A percentile compares a stretch with the other conserved stretches of the same genome.
Evolutionary conservation across 2,888 invertebrate species (phyloP).

Genomic region (Spodoptera littoralis): DNA sequence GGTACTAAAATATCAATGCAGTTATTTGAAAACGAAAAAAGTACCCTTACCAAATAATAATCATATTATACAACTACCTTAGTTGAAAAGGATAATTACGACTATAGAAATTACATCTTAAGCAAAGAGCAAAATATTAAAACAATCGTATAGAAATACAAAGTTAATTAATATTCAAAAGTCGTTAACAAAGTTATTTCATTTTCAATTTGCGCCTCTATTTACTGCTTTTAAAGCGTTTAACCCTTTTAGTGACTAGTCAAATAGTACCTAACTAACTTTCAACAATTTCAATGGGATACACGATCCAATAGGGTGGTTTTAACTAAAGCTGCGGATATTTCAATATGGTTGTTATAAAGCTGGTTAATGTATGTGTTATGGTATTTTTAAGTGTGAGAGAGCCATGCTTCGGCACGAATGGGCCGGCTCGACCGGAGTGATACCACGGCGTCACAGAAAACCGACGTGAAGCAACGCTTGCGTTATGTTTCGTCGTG

Average conservation of each 20-base stretch:
- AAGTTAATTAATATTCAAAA: slow-evolving; percentile 66
- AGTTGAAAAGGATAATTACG: neutral
- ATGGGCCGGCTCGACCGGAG: too few relatives aligned
- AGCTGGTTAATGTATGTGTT: neutral
- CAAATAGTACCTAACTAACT: slow-evolving; percentile 61
- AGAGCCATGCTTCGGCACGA: too few relatives aligned
- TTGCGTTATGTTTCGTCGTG: too few relatives aligned
- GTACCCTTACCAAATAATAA: too few relatives aligned
- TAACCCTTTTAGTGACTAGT: slow-evolving; percentile 67
- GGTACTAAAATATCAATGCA: too few relatives aligned
- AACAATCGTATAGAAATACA: slow-evolving; percentile 49
- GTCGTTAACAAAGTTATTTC: slow-evolving; percentile 63
- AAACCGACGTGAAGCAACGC: too few relatives aligned
- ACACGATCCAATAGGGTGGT: slow-evolving; percentile 56
- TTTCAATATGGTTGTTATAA: slow-evolving; percentile 32
- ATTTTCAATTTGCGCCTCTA: slow-evolving; percentile 64
- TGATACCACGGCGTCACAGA: too few relatives aligned
- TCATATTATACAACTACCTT: too few relatives aligned
- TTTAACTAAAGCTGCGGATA: slow-evolving; percentile 36
- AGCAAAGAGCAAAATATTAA: slow-evolving; percentile 36
- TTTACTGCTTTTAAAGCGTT: slow-evolving; percentile 57
- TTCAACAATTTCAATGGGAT: slow-evolving; percentile 58
- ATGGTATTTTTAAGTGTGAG: too few relatives aligned
- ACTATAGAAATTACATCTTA: neutral
- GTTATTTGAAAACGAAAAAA: too few relatives aligned